phyloP scores from a whole-genome alignment of 2,113 vertebrate genomes.

The Cynopterus brachyotis region DNA sequence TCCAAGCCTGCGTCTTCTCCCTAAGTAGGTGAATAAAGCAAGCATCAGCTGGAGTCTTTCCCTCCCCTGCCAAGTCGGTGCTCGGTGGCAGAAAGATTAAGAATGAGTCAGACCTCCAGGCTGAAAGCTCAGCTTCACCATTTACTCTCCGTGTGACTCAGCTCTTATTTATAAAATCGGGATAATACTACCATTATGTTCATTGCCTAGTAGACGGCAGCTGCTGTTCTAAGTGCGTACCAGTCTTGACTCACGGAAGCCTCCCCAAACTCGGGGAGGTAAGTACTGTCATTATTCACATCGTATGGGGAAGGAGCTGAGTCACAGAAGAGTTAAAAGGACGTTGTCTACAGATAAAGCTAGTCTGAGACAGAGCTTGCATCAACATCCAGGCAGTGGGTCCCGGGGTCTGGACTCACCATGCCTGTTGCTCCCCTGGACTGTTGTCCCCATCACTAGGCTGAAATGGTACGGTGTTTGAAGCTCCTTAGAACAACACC shows the following conservation, averaged over 20 bases:
- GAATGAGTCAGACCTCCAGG: neutral
- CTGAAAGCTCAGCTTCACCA: neutral
- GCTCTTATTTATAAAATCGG: neutral
- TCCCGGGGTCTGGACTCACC: neutral
- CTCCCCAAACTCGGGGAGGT: neutral
- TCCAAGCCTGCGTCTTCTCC: neutral
- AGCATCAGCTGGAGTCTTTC: accelerated
- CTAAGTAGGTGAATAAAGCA: neutral
- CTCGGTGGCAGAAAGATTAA: neutral
- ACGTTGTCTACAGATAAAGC: neutral
- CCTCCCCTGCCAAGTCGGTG: neutral
- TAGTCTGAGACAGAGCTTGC: accelerated
- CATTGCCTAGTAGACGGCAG: neutral
- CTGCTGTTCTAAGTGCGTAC: accelerated
- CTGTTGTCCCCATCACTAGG: accelerated
- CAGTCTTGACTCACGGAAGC: neutral
- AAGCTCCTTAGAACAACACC: neutral
- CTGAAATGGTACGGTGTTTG: no score
- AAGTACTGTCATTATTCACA: neutral
- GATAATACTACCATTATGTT: neutral
- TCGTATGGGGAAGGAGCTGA: neutral
- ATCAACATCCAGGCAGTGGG: neutral
- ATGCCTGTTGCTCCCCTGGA: accelerated
- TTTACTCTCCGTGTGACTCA: neutral
- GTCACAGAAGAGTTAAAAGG: neutral